Evolutionary conservation across 2,797 vertebrate genomes (phyloP).

Genomic region (Leuciscus waleckii): DNA sequence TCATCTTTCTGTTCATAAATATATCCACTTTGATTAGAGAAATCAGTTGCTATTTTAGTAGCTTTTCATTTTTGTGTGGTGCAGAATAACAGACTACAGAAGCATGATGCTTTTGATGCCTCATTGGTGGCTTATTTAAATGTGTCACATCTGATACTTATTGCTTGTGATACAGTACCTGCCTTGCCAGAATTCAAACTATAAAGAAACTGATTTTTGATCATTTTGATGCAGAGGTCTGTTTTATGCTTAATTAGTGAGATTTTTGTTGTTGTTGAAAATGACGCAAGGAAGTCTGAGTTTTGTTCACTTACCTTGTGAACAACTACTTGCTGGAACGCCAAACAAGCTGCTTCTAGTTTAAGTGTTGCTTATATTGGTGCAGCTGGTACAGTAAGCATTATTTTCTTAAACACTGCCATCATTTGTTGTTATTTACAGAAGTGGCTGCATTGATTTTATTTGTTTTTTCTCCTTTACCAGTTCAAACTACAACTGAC

Average conservation of each 20-base stretch:
- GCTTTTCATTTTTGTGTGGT: neutral
- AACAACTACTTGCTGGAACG: neutral
- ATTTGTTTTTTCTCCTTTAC: neutral
- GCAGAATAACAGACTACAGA: neutral
- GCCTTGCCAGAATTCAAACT: conserved; percentile 11
- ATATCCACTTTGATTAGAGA: conserved; percentile 1
- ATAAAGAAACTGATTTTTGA: conserved; percentile 49
- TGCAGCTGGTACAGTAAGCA: neutral
- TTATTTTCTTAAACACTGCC: neutral
- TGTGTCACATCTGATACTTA: conserved; percentile 1
- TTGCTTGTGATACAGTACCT: neutral
- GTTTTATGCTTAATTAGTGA: conserved; percentile 20
- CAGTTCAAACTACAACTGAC: conserved; percentile 28
- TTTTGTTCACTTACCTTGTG: neutral
- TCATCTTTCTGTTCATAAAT: conserved; percentile 4
- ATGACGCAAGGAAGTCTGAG: neutral
- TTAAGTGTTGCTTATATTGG: neutral
- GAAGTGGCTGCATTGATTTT: neutral
- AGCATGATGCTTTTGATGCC: neutral
- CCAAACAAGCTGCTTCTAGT: neutral
- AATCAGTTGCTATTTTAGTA: neutral
- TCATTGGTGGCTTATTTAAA: conserved; percentile 28
- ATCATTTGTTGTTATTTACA: neutral
- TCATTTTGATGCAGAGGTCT: conserved; percentile 26
- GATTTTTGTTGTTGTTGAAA: neutral